Evolutionary conservation across 1,140 invertebrate species (phyloP).

Genomic region (Calosoma granatense): DNA sequence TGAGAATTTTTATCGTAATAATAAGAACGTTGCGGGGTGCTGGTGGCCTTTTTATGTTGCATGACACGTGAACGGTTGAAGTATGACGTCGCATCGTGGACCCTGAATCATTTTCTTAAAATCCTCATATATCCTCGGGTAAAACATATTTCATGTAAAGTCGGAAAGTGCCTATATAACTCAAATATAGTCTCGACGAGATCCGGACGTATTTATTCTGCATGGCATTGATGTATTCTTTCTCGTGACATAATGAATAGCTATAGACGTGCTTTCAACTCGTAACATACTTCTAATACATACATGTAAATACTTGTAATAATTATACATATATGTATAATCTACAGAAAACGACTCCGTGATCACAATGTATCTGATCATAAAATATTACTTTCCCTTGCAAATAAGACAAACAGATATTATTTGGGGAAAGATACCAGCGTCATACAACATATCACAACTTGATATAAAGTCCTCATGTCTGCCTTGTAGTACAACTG

Average conservation of each 20-base stretch:
- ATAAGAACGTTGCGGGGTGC: background rate
- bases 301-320: too few relatives aligned
- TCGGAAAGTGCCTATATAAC: conserved; percentile 4
- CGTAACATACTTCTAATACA: too few relatives aligned
- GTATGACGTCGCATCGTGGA: background rate
- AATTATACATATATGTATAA: too few relatives aligned
- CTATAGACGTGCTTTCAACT: too few relatives aligned
- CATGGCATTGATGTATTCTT: background rate
- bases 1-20: background rate
- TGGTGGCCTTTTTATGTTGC: background rate
- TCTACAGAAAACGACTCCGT: too few relatives aligned
- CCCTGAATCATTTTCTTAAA: background rate
- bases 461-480: too few relatives aligned
- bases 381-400: too few relatives aligned
- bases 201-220: background rate
- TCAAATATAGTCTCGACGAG: background rate
- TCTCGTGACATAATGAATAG: background rate
- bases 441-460: too few relatives aligned
- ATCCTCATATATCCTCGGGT: background rate
- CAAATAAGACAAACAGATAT: too few relatives aligned
- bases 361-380: too few relatives aligned
- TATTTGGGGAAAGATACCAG: too few relatives aligned
- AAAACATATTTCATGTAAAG: conserved; percentile 8
- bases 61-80: background rate
- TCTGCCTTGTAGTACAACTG: too few relatives aligned